A percentile compares a stretch with the other conserved stretches of the same genome.
phyloP scores from a whole-genome alignment of 2,888 invertebrate species.

The Stegana nigrithorax region DNA sequence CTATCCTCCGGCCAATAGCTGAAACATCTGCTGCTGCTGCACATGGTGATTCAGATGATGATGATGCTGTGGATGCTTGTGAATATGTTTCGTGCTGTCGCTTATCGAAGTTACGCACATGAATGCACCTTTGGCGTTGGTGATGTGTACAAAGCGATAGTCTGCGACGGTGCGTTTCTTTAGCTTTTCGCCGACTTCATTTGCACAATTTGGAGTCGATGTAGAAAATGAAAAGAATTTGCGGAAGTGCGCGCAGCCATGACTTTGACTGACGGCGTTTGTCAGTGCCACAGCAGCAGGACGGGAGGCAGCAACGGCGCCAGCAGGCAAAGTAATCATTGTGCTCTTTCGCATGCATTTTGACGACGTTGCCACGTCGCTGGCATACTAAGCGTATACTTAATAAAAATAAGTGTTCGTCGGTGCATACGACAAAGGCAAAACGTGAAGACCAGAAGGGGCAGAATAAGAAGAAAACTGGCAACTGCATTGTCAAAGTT shows the following conservation, averaged over 20 bases:
- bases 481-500: conserved; percentile 57
- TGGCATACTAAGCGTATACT: conserved; percentile 51
- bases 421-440: no score
- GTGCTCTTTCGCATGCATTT: conserved; percentile 40
- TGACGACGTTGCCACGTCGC: conserved; percentile 30
- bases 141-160: background rate
- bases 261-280: conserved; percentile 58
- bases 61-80: no score
- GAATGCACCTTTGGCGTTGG: conserved; percentile 17
- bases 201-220: no score
- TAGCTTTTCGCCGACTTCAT: no score
- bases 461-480: conserved; percentile 22
- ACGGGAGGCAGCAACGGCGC: no score
- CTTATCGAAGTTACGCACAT: conserved; percentile 22
- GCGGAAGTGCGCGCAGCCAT: no score
- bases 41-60: no score
- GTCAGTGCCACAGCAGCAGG: no score
- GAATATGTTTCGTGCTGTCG: no score
- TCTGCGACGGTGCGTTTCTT: no score
- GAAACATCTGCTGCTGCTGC: no score
- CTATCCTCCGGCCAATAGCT: no score
- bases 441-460: background rate
- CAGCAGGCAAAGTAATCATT: conserved; percentile 53
- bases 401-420: conserved; percentile 58
- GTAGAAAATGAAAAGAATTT: background rate